These are phyloP conservation scores for Cliona cf. orientalis DNA, from an alignment of 37 sponge, comb jelly and placozoan species.

Conservation along the genomic window DNA sequence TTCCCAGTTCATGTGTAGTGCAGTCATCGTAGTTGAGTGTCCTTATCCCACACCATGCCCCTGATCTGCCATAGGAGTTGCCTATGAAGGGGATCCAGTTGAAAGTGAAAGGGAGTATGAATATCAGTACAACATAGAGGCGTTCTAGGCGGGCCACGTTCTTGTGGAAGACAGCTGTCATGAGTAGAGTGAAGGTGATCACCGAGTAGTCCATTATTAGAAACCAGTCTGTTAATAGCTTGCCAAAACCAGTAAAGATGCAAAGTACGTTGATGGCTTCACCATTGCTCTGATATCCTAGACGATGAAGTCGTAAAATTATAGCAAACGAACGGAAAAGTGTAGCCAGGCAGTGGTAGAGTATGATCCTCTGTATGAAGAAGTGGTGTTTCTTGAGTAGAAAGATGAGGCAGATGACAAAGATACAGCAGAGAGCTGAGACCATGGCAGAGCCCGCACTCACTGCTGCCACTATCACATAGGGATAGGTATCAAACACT, in stretches of 20 bases:
- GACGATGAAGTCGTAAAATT: slow-evolving; percentile 17
- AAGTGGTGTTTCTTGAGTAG: slow-evolving; percentile 80
- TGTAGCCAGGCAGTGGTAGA: slow-evolving; percentile 75
- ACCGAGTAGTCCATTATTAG: slow-evolving; percentile 28
- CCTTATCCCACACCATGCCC: slow-evolving; percentile 77
- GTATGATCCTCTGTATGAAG: slow-evolving; percentile 83
- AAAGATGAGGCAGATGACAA: slow-evolving; percentile 66
- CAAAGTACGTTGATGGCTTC: slow-evolving; percentile 2
- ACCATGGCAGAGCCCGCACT: slow-evolving; percentile 4
- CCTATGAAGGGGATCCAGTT: slow-evolving; percentile 68
- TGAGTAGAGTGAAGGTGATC: slow-evolving; percentile 22
- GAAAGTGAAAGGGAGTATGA: slow-evolving; percentile 50
- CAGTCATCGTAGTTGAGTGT: slow-evolving; percentile 10
- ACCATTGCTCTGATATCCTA: background rate
- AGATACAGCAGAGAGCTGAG: slow-evolving; percentile 32
- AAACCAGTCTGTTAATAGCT: slow-evolving; percentile 47
- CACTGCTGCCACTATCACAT: slow-evolving; percentile 11
- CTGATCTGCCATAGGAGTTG: slow-evolving; percentile 55
- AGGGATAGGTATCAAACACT: background rate
- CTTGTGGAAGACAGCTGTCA: slow-evolving; percentile 9
- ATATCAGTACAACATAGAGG: slow-evolving; percentile 23
- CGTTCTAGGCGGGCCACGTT: slow-evolving; percentile 13
- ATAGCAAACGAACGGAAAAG: slow-evolving; percentile 37
- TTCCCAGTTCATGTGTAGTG: background rate
- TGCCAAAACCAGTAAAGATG: slow-evolving; percentile 21